phyloP scores from a whole-genome alignment of 1,140 invertebrate species.

The Eubasilissa regina region DNA sequence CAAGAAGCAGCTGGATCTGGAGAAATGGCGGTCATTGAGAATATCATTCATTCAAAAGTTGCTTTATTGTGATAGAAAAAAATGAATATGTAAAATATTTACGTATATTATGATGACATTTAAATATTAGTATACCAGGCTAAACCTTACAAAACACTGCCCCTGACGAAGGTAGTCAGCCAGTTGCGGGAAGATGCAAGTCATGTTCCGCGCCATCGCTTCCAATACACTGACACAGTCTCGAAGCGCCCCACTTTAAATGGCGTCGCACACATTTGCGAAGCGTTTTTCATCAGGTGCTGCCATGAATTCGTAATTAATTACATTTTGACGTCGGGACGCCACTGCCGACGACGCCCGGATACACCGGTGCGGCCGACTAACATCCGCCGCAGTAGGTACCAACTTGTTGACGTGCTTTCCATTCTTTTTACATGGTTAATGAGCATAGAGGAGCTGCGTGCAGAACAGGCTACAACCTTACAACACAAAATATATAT shows the following conservation, averaged over 20 bases:
- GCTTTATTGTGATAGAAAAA: too few relatives aligned
- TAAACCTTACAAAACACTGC: constrained; percentile 6
- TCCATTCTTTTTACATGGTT: constrained; percentile 55
- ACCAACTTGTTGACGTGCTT: constrained; percentile 49
- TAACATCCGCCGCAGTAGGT: constrained; percentile 18
- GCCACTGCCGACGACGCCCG: constrained; percentile 9
- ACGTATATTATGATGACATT: too few relatives aligned
- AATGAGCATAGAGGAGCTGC: constrained; percentile 48
- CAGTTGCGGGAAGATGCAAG: background rate
- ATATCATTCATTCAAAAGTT: too few relatives aligned
- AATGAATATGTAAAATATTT: too few relatives aligned
- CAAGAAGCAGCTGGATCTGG: too few relatives aligned
- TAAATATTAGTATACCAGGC: too few relatives aligned
- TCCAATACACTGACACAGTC: too few relatives aligned
- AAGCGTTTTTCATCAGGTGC: constrained; percentile 59
- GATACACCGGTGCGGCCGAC: constrained; percentile 14
- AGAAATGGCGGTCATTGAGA: too few relatives aligned
- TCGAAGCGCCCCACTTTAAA: constrained; percentile 7
- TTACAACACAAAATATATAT: too few relatives aligned
- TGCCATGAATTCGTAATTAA: constrained; percentile 61
- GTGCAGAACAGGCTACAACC: too few relatives aligned
- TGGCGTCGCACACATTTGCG: constrained; percentile 40
- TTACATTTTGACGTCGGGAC: constrained; percentile 59
- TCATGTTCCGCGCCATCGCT: background rate
- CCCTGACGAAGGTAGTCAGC: background rate